Evolutionary conservation across 2,888 invertebrate species (phyloP).

Genomic region (Amblyjoppa fuscipennis): DNA sequence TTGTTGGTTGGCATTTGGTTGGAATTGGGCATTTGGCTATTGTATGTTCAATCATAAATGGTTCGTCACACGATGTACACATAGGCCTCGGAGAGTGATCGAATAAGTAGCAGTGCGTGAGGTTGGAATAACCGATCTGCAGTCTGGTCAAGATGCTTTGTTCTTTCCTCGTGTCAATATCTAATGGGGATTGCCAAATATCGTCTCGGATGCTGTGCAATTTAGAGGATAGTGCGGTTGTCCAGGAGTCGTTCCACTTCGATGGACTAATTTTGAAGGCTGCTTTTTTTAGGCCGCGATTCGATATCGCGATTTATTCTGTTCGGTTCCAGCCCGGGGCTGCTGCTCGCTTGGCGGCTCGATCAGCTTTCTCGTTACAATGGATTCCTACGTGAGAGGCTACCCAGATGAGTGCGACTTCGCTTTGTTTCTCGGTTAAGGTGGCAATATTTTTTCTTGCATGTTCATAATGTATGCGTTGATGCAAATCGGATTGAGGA

Average conservation of each 20-base stretch:
- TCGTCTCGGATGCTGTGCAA: not conserved
- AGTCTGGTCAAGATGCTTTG: not conserved
- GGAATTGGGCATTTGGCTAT: not conserved
- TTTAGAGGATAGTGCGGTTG: conserved; percentile 2
- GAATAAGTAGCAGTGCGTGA: not conserved
- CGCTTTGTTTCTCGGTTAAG: not conserved
- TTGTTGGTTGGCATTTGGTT: no score
- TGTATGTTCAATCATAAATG: not conserved
- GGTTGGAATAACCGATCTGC: not conserved
- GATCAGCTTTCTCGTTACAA: not conserved
- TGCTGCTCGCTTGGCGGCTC: not conserved
- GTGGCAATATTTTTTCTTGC: not conserved
- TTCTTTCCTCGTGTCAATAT: not conserved
- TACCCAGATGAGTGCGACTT: conserved; percentile 4
- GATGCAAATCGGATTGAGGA: not conserved
- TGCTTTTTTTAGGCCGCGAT: not conserved
- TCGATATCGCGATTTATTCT: not conserved
- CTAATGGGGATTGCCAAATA: not conserved
- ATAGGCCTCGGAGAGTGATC: not conserved
- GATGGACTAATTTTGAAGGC: not conserved
- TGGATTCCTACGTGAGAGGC: not conserved
- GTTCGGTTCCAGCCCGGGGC: not conserved
- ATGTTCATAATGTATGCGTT: not conserved
- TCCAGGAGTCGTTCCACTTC: not conserved
- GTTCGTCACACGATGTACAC: not conserved